phyloP scores from a whole-genome alignment of 2,797 vertebrate species.

The Rousettus madagascariensis region DNA sequence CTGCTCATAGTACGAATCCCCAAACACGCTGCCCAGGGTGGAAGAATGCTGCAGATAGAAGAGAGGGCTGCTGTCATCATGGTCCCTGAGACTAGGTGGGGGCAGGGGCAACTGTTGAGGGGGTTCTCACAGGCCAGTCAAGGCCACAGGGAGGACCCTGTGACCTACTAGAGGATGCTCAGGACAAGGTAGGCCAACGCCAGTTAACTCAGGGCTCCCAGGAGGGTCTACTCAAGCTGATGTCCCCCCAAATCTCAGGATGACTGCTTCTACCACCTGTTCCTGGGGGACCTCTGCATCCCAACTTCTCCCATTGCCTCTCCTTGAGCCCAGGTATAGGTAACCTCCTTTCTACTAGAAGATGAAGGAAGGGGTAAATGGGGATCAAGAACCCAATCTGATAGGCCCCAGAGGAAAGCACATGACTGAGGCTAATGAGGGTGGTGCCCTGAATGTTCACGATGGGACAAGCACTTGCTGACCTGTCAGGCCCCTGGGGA shows the following conservation, averaged over 20 bases:
- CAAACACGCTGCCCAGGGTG: slow-evolving; percentile 95
- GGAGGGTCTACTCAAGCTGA: background rate
- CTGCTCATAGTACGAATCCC: slow-evolving; percentile 98
- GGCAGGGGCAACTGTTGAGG: rapidly evolving
- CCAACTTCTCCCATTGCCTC: background rate
- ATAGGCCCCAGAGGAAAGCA: background rate
- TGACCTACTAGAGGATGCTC: background rate
- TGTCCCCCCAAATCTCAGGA: background rate
- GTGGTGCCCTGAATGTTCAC: background rate
- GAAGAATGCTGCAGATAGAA: slow-evolving; percentile 93
- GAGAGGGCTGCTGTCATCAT: slow-evolving; percentile 75
- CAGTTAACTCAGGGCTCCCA: background rate
- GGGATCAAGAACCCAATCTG: background rate
- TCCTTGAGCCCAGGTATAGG: background rate
- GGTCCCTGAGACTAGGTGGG: background rate
- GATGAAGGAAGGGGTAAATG: background rate
- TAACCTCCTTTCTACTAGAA: background rate
- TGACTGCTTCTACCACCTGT: background rate
- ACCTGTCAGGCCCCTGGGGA: background rate
- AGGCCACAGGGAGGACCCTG: background rate
- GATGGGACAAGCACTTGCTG: rapidly evolving
- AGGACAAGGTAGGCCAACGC: background rate
- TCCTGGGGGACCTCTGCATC: background rate
- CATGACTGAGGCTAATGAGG: background rate
- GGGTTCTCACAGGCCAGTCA: background rate